Evolutionary conservation across 2,113 vertebrate genomes (phyloP), one percentile per base, ranked within the genome.

Genomic region (Amia ocellicauda): DNA sequence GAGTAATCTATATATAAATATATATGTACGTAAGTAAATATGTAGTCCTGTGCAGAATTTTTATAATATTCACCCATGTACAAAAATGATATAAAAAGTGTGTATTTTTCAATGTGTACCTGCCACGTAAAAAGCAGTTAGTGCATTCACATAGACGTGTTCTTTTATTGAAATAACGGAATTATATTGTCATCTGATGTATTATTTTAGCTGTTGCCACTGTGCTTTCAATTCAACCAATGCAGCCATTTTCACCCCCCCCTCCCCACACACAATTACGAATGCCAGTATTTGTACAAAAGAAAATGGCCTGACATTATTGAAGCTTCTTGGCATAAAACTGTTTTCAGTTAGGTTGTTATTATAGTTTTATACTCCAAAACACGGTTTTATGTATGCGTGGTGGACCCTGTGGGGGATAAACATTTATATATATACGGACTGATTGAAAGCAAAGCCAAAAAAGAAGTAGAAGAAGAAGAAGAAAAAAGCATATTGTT

Each of bases 201-300:
- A 50, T 66, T 51, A 66, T 60, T 59, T 66, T 60, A 66, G 64
- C 56, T 66, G 57, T 59, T 59, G 47, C 57, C 29, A 52, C 31
- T 19, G 17, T 54, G 54, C 5, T n/a, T 47, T n/a, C n/a, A 14
- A 50, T 55, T 42, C 47, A 41, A 49, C 3, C 17, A 26, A 31
- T 29, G 43, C 43, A 47, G 14, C 43, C 43, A 17, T 47, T 47
- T 47, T 47, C n/a, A 14, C 31, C 7, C 16, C 16, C 7, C 26
- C 52, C n/a, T 43, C 22, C 8, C 10, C 19, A 17, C 11, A 28
- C 51, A 23, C 14, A 23, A 58, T 22, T 63, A 45, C 45, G 19
- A 17, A 29, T 58, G 40, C 40, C 57, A 61, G 36, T 45, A 22
- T n/a, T 28, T 41, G 63, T 66, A 47, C 19, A 56, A n/a, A 62